Percentiles rank a stretch among this genome's conserved stretches.
Evolutionary conservation across 2,113 vertebrate species (phyloP).

Genomic region (Lycaon pictus): DNA sequence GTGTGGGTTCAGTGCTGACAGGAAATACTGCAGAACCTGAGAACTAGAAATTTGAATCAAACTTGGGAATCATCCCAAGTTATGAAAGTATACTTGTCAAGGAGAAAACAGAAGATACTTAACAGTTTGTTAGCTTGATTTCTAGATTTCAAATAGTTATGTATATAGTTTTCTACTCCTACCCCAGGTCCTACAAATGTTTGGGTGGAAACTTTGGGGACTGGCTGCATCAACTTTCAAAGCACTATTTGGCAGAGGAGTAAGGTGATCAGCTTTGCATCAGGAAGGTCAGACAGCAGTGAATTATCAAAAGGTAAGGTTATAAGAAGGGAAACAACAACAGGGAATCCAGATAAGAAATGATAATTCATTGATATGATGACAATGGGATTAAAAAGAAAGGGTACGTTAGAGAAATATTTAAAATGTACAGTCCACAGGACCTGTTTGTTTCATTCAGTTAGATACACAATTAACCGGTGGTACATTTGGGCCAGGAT

Average conservation of each 20-base stretch:
- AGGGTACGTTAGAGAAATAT: neutral
- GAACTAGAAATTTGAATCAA: neutral
- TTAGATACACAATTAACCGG: neutral
- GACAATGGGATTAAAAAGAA: neutral
- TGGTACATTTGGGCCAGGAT: neutral
- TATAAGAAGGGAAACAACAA: neutral
- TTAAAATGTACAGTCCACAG: neutral
- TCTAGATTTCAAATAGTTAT: neutral
- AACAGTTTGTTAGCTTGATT: neutral
- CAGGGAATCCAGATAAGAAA: slow-evolving; percentile 15
- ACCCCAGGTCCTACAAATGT: neutral
- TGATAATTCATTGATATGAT: neutral
- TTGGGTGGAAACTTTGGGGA: neutral
- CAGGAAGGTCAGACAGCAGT: neutral
- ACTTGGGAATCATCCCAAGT: neutral
- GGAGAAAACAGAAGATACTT: slow-evolving; percentile 15
- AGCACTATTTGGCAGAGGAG: neutral
- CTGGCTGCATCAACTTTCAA: neutral
- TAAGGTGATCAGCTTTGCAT: neutral
- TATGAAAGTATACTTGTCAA: neutral
- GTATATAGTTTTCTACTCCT: neutral
- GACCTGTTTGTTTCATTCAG: neutral
- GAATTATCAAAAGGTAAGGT: neutral
- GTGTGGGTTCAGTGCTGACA: neutral
- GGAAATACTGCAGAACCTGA: neutral